Evolutionary conservation across 2,113 vertebrate species (phyloP).

Genomic region (Arothron firmamentum): DNA sequence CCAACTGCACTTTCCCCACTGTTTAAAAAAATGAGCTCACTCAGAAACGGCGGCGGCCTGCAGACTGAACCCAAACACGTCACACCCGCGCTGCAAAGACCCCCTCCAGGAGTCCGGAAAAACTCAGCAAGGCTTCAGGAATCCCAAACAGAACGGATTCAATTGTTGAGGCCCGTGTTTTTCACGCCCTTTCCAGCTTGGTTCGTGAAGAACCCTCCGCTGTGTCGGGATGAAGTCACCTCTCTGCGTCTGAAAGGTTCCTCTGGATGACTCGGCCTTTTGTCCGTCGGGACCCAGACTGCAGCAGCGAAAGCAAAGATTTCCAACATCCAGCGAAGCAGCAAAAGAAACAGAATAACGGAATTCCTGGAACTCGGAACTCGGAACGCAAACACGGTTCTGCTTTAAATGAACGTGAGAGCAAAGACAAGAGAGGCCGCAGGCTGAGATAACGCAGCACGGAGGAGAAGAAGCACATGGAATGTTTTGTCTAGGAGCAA

Average conservation of each 20-base stretch:
- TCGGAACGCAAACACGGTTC: background rate
- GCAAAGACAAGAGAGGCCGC: conserved; percentile 50
- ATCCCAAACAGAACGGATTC: background rate
- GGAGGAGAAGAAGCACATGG: conserved; percentile 49
- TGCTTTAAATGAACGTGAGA: conserved; percentile 30
- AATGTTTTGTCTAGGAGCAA: conserved; percentile 61
- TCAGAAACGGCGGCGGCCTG: conserved; percentile 30
- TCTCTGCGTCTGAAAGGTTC: background rate
- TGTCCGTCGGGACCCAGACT: background rate
- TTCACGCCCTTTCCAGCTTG: too few species aligned
- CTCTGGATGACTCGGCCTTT: background rate
- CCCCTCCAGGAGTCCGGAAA: conserved; percentile 5
- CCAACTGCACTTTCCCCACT: background rate
- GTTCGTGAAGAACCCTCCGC: background rate
- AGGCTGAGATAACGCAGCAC: conserved; percentile 54
- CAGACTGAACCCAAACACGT: conserved; percentile 39
- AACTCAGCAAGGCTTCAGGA: conserved; percentile 1
- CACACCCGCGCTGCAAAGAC: conserved; percentile 27
- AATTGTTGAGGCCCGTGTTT: too few species aligned
- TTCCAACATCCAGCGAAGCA: too few species aligned
- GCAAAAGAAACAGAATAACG: too few species aligned
- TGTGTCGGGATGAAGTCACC: conserved; percentile 9
- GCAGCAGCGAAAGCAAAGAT: background rate
- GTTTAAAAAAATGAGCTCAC: conserved; percentile 31
- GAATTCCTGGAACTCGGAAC: too few species aligned